A percentile compares a stretch with the other conserved stretches of the same genome.
Conservation (phyloP, 2,888 invertebrate species). For the Lasioglossum morio region DNA sequence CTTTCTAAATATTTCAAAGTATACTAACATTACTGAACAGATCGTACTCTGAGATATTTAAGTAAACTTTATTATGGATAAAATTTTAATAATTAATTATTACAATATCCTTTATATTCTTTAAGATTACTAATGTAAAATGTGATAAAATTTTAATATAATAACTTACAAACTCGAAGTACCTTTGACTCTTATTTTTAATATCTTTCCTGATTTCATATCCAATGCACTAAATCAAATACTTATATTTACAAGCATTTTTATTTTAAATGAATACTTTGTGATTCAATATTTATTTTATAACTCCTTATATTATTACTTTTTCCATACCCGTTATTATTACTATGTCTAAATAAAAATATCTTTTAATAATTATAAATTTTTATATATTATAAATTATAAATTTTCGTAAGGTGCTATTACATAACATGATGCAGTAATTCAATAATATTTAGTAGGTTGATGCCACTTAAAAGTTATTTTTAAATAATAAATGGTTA, state of each 20-base stretch:
- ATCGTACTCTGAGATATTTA: constrained; percentile 19
- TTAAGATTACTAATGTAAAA: constrained; percentile 18
- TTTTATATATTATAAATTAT: too few relatives aligned
- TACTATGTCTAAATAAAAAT: background rate
- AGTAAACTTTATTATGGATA: constrained; percentile 22
- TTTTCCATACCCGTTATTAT: background rate
- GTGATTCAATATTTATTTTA: constrained; percentile 1
- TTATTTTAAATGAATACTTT: background rate
- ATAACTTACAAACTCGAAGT: background rate
- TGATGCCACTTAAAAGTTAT: background rate
- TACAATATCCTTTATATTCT: constrained; percentile 2
- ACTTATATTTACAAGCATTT: background rate
- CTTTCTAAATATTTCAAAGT: constrained; percentile 30
- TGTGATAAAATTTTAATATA: constrained; percentile 15
- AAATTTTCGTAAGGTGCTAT: too few relatives aligned
- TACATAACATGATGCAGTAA: background rate
- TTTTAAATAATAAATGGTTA: background rate
- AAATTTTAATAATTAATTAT: constrained; percentile 34
- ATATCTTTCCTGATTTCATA: background rate
- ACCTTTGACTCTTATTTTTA: background rate
- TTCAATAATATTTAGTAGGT: background rate
- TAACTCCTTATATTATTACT: background rate
- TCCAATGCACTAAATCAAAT: background rate
- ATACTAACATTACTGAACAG: constrained; percentile 12
- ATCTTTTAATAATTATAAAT: background rate